Evolutionary conservation across 2,797 vertebrate genomes (phyloP).

Genomic region (Diceros bicornis): DNA sequence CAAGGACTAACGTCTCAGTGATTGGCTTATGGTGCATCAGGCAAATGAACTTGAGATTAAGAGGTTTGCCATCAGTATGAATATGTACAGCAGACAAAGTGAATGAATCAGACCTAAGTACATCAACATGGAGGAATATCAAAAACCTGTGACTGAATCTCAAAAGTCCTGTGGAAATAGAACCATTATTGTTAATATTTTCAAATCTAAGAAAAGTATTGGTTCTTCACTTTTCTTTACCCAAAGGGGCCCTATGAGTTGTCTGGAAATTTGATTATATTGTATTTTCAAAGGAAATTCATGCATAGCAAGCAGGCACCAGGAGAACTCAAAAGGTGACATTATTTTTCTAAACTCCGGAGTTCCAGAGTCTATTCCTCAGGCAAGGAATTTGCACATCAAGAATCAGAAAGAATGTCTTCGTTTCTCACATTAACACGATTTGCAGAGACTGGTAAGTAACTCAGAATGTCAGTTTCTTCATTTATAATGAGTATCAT

Average conservation of each 20-base stretch:
- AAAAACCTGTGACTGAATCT: neutral
- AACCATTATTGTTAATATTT: neutral
- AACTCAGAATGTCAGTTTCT: neutral
- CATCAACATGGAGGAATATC: neutral
- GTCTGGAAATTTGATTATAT: neutral
- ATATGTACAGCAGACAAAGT: neutral
- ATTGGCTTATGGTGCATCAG: too few relatives aligned
- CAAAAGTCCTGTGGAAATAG: neutral
- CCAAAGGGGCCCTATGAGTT: neutral
- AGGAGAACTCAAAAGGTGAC: conserved; percentile 4
- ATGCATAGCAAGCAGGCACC: neutral
- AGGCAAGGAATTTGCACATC: neutral
- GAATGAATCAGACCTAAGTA: neutral
- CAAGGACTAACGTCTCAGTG: too few relatives aligned
- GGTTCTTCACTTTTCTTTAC: neutral
- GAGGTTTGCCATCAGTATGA: neutral
- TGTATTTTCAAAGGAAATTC: neutral
- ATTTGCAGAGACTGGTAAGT: neutral
- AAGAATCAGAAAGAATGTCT: neutral
- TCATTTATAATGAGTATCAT: neutral
- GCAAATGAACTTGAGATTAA: too few relatives aligned
- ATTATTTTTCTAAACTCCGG: neutral
- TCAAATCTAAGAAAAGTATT: neutral
- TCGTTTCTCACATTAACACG: neutral
- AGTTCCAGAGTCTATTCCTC: neutral